These are phyloP conservation scores for Anoura caudifer DNA, from an alignment of 2,113 vertebrate genomes.

Conservation along the genomic window DNA sequence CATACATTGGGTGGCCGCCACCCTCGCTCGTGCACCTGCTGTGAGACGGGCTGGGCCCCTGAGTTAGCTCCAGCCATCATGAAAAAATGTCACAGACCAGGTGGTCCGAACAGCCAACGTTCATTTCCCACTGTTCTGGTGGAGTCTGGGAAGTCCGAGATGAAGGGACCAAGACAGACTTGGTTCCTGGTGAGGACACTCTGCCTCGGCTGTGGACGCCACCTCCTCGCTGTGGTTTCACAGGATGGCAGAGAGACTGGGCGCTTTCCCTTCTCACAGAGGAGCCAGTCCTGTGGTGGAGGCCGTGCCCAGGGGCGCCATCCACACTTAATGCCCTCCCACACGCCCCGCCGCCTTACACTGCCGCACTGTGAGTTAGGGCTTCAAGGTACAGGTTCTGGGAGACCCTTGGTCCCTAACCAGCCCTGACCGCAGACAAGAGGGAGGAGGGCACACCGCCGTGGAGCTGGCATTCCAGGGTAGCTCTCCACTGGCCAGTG, in stretches of 20 bases:
- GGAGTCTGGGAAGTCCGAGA: background rate
- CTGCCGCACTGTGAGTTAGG: background rate
- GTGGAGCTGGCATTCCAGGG: background rate
- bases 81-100: too few relatives aligned
- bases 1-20: background rate
- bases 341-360: background rate
- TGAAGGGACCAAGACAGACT: background rate
- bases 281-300: background rate
- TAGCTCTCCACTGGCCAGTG: accelerated
- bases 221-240: background rate
- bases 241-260: background rate
- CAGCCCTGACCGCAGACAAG: background rate
- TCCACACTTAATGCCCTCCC: background rate
- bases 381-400: background rate
- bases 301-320: background rate
- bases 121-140: background rate
- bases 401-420: background rate
- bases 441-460: background rate
- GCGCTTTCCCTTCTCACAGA: background rate
- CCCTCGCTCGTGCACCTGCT: background rate
- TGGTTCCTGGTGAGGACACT: background rate
- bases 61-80: background rate
- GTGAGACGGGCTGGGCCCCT: background rate
- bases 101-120: too few relatives aligned
- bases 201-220: background rate